Conservation (phyloP, 2,888 invertebrate genomes). For the Melinopterus prodromus region DNA sequence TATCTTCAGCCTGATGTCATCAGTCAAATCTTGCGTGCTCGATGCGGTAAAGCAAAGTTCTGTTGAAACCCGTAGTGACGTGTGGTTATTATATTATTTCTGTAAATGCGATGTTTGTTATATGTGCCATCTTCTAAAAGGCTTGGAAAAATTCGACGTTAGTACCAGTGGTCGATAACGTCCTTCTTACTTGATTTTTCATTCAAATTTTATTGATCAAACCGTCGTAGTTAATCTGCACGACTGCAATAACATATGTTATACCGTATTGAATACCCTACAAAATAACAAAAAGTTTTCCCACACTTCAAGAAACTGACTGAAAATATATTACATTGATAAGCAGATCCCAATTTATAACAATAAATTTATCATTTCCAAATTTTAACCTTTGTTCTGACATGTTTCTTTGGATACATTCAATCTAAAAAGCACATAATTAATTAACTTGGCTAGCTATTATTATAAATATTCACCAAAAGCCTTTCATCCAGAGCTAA, state of each 20-base stretch:
- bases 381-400: background rate
- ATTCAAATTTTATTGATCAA: background rate
- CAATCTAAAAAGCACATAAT: background rate
- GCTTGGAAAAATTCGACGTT: too few species aligned
- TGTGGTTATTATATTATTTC: too few species aligned
- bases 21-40: too few species aligned
- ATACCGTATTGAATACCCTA: background rate
- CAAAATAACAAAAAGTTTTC: background rate
- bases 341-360: background rate
- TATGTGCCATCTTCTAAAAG: too few species aligned
- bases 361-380: background rate
- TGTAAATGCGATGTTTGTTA: too few species aligned
- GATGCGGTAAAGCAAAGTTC: too few species aligned
- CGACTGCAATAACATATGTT: background rate
- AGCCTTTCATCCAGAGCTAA: background rate
- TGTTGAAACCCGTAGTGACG: too few species aligned
- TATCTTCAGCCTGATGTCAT: too few species aligned
- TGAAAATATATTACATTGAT: background rate
- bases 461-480: background rate
- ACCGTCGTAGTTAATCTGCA: background rate
- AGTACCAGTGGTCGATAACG: too few species aligned
- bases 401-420: background rate
- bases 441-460: background rate
- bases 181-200: too few species aligned
- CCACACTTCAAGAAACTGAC: background rate